Evolutionary conservation across 2,888 invertebrate genomes (phyloP).

Genomic region (Eilema sororculum): DNA sequence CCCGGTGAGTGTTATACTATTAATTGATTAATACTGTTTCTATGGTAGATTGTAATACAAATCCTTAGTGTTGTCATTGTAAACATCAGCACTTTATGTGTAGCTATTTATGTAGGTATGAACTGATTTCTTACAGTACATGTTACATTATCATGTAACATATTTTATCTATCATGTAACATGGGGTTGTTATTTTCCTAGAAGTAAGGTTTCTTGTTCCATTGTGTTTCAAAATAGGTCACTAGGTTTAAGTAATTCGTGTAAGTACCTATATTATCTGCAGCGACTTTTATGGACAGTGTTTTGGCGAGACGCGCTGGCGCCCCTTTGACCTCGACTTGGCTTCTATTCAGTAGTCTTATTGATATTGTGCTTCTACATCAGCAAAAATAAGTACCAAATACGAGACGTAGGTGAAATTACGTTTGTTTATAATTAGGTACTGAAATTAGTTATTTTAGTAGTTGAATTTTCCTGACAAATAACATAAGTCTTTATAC

Average conservation of each 20-base stretch:
- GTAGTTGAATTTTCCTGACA: too few relatives aligned
- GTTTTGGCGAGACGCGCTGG: slow-evolving; percentile 50
- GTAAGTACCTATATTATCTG: slow-evolving; percentile 21
- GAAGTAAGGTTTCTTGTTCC: slow-evolving; percentile 11
- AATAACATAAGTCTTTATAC: too few relatives aligned
- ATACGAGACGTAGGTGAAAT: not conserved
- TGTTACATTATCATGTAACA: not conserved
- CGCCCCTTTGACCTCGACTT: slow-evolving; percentile 47
- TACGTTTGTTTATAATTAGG: not conserved
- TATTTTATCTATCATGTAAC: too few relatives aligned
- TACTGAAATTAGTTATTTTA: too few relatives aligned
- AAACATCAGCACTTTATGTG: slow-evolving; percentile 14
- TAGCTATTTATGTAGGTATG: not conserved
- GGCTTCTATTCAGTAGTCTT: slow-evolving; percentile 39
- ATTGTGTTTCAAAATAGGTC: slow-evolving; percentile 34
- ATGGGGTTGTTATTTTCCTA: not conserved
- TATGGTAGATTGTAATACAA: slow-evolving; percentile 47
- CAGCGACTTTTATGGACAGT: slow-evolving; percentile 37
- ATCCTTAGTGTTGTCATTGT: slow-evolving; percentile 31
- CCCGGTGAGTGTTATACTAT: too few relatives aligned
- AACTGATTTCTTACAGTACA: not conserved
- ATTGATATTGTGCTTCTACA: slow-evolving; percentile 31
- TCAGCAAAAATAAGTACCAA: slow-evolving; percentile 28
- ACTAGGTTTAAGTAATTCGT: slow-evolving; percentile 13
- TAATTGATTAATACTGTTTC: slow-evolving; percentile 44